These are phyloP conservation scores for Neopelma chrysocephalum DNA, from an alignment of 2,797 vertebrate species.

Conservation along the genomic window DNA sequence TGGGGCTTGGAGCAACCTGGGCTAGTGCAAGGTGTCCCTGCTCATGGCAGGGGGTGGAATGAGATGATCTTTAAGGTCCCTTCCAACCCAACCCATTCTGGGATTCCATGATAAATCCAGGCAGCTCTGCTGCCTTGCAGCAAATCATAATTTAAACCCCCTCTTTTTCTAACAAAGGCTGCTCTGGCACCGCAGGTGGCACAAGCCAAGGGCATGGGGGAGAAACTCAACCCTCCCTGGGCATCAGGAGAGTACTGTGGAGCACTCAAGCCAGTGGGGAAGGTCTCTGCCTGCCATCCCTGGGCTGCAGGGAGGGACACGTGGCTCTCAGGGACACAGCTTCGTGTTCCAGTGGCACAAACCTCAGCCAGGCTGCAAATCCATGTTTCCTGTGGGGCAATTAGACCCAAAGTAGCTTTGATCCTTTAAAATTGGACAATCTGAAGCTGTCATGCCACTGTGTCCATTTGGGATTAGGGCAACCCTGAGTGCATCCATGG, in stretches of 20 bases:
- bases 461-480: rapidly evolving
- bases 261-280: not conserved
- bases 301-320: not conserved
- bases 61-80: not conserved
- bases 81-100: not conserved
- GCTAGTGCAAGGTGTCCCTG: not conserved
- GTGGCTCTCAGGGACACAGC: rapidly evolving
- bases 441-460: rapidly evolving
- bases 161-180: not conserved
- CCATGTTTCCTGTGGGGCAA: rapidly evolving
- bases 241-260: not conserved
- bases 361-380: not conserved
- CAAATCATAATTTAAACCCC: not conserved
- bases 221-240: not conserved
- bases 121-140: not conserved
- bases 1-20: rapidly evolving
- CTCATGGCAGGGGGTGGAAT: not conserved
- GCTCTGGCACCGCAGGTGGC: not conserved
- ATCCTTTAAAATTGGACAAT: not conserved
- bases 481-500: rapidly evolving
- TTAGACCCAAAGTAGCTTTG: not conserved
- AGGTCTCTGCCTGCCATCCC: too few species aligned
- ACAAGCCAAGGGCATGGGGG: not conserved
- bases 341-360: not conserved
- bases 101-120: rapidly evolving